Evolutionary conservation across 2,797 vertebrate genomes (phyloP), one percentile per base, ranked within the genome.

Genomic region (Poecilia gillii): DNA sequence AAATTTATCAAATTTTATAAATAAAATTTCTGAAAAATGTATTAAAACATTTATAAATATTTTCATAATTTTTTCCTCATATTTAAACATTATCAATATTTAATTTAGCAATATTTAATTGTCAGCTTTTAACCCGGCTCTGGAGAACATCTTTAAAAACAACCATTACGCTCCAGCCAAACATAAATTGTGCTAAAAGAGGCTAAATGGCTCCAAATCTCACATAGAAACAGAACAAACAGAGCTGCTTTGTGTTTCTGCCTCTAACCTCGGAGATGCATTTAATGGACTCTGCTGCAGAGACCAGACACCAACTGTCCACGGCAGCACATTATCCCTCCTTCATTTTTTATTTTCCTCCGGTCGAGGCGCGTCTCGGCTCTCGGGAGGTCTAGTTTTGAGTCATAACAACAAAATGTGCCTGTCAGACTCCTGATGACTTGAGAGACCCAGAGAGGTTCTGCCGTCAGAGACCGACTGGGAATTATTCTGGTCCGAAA

Each of bases 401-500:
- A 77, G 57, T 41, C 46, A 45, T 49, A 71, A 43, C 12, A 59
- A 66, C 57, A 59, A 70, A 75, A 75, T 55, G 62, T 43, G 31
- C 47, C 66, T 62, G 57, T 74, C 41, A 72, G 43, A 66, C 41
- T 79, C 47, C 51, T 41, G 72, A 75, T 73, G 66, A 75, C 64
- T 57, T 66, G 41, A 80, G 64, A 46, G 1, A 64, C 39, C 39
- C 59, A 6, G 73, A 13, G 18, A 28, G 55, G 74, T 75, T 28
- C 18, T 31, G 53, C 2, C n/a, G 72, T 49, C 51, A 70, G 77
- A 71, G n/a, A 53, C 0, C n/a, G 64, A 45, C 49, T 68, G 14
- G 51, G 68, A 76, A 75, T 33, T 76, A 76, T 79, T 76, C 76
- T 76, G 47, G 53, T 75, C 23, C 45, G 12, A 45, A 77, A 66